Base-by-base conservation (phyloP, 2,113 vertebrate genomes). In the Phalacrocorax carbo region DNA sequence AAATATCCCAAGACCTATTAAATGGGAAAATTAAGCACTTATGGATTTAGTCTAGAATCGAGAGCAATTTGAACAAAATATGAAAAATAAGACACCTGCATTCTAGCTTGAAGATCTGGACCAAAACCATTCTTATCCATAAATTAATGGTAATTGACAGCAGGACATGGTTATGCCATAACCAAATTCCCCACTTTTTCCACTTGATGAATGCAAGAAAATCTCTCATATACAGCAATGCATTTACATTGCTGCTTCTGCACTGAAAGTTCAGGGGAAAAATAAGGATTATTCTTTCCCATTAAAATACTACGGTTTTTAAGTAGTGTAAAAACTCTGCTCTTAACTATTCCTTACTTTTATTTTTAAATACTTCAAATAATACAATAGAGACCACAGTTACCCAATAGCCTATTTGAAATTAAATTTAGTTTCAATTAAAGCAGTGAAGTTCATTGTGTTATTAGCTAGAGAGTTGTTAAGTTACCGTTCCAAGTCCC, bases 31-130 rank as follows among this genome's bases (percentile, higher is more conserved):
- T 60, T 14, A 60, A 25, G 46, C 15, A 82, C 5, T 32, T 36
- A 38, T 0, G 3, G 15, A 54, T 32, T 71, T 42, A 61, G 21
- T 38, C 38, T 58, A 36, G 7, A 81, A 75, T 40, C 1, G 0
- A 81, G 49, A 25, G 42, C 32, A 88, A 58, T 20, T 25, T 64
- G 36, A 82, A 82, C 17, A 27, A 60, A 49, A 10, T 10, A 66
- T 0, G 1, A 69, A 32, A 75, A 44, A 36, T 12, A 80, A 30
- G 15, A 58, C 23, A 78, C 5, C 8, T 48, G 36, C 32, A 62
- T 52, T 68, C 60, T 23, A 44, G 20, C 57, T n/a, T 51, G 29
- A 76, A 60, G 3, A 70, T 32, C 44, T 48, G 27, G 8, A 94
- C 32, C 22, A 42, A 48, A 78, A 6, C 15, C 61, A 19, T 38